These are phyloP conservation scores for Paracentrotus lividus DNA, from an alignment of 53 echinoderm and acorn worm genomes.

Conservation along the genomic window DNA sequence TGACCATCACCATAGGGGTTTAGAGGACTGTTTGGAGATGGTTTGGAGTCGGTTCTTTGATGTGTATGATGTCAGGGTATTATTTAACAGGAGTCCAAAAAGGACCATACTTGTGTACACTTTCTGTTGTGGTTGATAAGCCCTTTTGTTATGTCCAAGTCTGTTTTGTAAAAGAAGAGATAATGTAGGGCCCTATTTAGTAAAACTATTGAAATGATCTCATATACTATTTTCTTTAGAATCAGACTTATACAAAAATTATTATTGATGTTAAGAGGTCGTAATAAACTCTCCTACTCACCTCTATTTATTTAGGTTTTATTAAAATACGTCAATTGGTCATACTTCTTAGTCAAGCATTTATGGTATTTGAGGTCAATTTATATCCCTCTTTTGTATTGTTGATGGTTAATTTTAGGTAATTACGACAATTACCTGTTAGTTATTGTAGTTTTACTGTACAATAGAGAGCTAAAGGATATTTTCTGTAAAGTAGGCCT, in stretches of 20 bases:
- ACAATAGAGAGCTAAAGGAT: too few relatives aligned
- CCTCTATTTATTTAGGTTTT: background rate
- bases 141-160: background rate
- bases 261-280: background rate
- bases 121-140: too few relatives aligned
- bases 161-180: background rate
- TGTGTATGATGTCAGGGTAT: too few relatives aligned
- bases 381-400: background rate
- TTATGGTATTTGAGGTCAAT: background rate
- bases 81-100: too few relatives aligned
- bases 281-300: background rate
- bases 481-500: too few relatives aligned
- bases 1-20: too few relatives aligned
- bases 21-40: too few relatives aligned
- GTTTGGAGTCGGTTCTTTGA: too few relatives aligned
- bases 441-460: background rate
- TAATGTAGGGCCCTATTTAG: background rate
- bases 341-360: slow-evolving; percentile 5
- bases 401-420: background rate
- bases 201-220: background rate
- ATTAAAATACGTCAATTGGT: background rate
- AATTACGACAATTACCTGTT: background rate
- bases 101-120: too few relatives aligned
- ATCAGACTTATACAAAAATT: background rate
- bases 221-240: background rate